Percentiles rank a stretch among this genome's conserved stretches.
Evolutionary conservation across 2,113 vertebrate species (phyloP).

Genomic region (Trinectes maculatus): DNA sequence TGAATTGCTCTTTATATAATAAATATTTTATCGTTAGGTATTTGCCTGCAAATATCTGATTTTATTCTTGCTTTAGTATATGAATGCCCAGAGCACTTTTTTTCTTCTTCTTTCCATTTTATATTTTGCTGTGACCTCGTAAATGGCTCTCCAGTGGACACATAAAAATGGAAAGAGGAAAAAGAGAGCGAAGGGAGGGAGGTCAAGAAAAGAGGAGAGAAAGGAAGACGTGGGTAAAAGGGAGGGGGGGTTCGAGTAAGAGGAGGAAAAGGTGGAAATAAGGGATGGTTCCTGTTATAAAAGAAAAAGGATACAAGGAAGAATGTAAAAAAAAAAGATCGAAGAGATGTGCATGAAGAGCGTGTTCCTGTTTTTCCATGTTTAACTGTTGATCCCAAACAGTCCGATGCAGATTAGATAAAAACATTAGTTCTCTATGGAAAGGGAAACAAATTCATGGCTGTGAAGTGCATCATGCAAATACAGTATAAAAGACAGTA

Average conservation of each 20-base stretch:
- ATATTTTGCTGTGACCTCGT: slow-evolving; percentile 30
- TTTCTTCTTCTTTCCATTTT: slow-evolving; percentile 29
- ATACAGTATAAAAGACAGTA: not conserved
- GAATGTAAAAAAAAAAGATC: not conserved
- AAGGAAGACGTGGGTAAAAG: not conserved
- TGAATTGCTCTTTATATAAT: too few relatives aligned
- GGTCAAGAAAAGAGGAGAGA: slow-evolving; percentile 18
- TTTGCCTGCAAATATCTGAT: slow-evolving; percentile 41
- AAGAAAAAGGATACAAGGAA: not conserved
- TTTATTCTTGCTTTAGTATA: slow-evolving; percentile 38
- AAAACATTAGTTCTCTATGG: too few relatives aligned
- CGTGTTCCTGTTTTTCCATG: not conserved
- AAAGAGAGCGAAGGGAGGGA: slow-evolving; percentile 13
- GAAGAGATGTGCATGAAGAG: not conserved
- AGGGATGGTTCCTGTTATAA: not conserved
- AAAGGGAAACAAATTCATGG: slow-evolving; percentile 1
- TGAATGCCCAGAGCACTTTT: slow-evolving; percentile 34
- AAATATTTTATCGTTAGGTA: too few relatives aligned
- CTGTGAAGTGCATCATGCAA: not conserved
- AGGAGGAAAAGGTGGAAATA: not conserved
- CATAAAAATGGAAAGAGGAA: slow-evolving; percentile 23
- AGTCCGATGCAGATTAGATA: too few relatives aligned
- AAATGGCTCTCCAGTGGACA: slow-evolving; percentile 47
- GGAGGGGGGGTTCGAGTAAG: not conserved
- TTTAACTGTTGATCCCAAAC: too few relatives aligned